Conservation (phyloP, 2,113 vertebrate species). For the Rhea pennata region DNA sequence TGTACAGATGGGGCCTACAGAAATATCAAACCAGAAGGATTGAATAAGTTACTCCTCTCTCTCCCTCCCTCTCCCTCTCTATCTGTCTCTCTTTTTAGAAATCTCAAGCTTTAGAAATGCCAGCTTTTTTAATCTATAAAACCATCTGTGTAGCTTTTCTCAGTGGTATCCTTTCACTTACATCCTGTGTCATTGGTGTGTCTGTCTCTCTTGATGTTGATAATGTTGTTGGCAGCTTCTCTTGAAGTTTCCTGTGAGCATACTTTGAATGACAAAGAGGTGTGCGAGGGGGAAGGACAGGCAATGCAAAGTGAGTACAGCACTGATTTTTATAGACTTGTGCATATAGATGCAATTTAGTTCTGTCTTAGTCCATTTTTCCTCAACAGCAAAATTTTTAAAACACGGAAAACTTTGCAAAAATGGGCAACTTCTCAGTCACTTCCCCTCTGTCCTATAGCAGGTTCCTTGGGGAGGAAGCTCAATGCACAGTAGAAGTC, state of each 20-base stretch:
- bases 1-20: conserved; percentile 24
- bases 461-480: not conserved
- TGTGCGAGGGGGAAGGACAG: not conserved
- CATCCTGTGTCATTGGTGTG: conserved; percentile 21
- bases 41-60: conserved; percentile 2
- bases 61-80: not conserved
- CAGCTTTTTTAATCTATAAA: conserved; percentile 38
- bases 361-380: not conserved
- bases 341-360: not conserved
- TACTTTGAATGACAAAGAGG: conserved; percentile 33
- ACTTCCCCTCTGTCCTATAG: not conserved
- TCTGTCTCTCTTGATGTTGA: conserved; percentile 47
- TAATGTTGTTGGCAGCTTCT: conserved; percentile 37
- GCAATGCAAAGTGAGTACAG: not conserved
- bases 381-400: not conserved
- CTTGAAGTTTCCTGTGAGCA: conserved; percentile 15
- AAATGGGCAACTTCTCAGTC: rapidly evolving
- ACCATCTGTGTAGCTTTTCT: conserved; percentile 48
- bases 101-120: conserved; percentile 34
- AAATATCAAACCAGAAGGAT: not conserved
- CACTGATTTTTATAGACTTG: not conserved
- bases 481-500: not conserved
- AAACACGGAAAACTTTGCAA: not conserved
- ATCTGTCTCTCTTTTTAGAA: conserved; percentile 14
- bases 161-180: conserved; percentile 17